These are phyloP conservation scores for Chelmon rostratus DNA, from an alignment of 2,797 vertebrate species.

Conservation along the genomic window DNA sequence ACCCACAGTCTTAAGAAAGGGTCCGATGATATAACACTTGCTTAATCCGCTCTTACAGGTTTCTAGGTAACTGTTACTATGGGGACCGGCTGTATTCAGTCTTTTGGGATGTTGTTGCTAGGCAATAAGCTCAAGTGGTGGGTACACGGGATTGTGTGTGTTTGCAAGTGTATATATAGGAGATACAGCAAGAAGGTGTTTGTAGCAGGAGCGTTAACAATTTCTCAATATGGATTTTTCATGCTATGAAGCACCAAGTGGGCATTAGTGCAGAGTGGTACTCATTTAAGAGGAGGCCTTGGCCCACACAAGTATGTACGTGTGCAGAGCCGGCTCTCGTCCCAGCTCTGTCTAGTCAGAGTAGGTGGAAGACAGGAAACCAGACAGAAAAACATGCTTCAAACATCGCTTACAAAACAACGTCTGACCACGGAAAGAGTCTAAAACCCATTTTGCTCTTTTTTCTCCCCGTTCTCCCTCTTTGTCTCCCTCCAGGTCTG, in stretches of 20 bases:
- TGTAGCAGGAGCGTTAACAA: background rate
- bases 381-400: slow-evolving; percentile 49
- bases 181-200: background rate
- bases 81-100: slow-evolving; percentile 70
- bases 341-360: slow-evolving; percentile 57
- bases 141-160: slow-evolving; percentile 6
- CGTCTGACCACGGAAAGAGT: background rate
- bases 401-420: slow-evolving; percentile 47
- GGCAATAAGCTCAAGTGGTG: slow-evolving; percentile 52
- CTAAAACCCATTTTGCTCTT: slow-evolving; percentile 4
- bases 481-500: slow-evolving; percentile 81
- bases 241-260: slow-evolving; percentile 44
- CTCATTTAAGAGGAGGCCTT: slow-evolving; percentile 51
- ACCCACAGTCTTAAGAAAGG: slow-evolving; percentile 61
- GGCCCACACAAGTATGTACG: slow-evolving; percentile 36
- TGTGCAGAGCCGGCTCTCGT: slow-evolving; percentile 24
- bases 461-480: background rate
- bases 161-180: slow-evolving; percentile 11
- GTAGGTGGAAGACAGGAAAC: slow-evolving; percentile 52
- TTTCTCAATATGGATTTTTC: slow-evolving; percentile 25
- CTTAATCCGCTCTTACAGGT: slow-evolving; percentile 66
- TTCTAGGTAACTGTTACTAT: slow-evolving; percentile 78
- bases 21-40: slow-evolving; percentile 54
- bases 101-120: slow-evolving; percentile 73
- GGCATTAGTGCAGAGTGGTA: slow-evolving; percentile 42